phyloP scores from a whole-genome alignment of 2,113 vertebrate species.

The Corapipo altera region DNA sequence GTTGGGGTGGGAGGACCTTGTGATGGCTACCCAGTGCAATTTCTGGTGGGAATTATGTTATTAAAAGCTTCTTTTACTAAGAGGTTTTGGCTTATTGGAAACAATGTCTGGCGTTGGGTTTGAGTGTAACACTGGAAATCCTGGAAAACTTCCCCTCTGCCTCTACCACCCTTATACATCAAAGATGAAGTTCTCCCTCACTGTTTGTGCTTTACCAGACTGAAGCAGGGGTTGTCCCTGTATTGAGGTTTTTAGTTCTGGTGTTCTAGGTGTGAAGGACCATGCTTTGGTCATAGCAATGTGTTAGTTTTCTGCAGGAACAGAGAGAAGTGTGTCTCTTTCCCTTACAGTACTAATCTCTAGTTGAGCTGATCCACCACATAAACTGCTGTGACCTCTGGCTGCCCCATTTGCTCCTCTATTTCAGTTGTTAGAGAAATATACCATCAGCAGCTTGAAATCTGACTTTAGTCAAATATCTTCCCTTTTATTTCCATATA shows the following conservation, averaged over 20 bases:
- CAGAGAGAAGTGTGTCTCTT: background rate
- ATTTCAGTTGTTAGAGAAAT: background rate
- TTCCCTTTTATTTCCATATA: background rate
- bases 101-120: background rate
- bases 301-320: background rate
- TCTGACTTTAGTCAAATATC: background rate
- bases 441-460: background rate
- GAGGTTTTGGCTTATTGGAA: slow-evolving; percentile 7
- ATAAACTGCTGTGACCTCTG: background rate
- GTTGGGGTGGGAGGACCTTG: background rate
- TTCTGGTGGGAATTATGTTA: background rate
- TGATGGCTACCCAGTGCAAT: background rate
- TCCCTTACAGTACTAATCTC: accelerated
- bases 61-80: background rate
- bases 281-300: background rate
- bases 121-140: background rate
- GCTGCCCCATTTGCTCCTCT: background rate
- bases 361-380: background rate
- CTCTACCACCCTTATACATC: background rate
- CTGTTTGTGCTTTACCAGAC: background rate
- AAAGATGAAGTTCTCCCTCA: background rate
- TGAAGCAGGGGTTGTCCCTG: background rate
- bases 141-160: background rate
- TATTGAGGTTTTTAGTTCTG: background rate
- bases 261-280: background rate